Evolutionary conservation across 2,888 invertebrate genomes (phyloP).

Genomic region (Sinohyriopsis cumingii): DNA sequence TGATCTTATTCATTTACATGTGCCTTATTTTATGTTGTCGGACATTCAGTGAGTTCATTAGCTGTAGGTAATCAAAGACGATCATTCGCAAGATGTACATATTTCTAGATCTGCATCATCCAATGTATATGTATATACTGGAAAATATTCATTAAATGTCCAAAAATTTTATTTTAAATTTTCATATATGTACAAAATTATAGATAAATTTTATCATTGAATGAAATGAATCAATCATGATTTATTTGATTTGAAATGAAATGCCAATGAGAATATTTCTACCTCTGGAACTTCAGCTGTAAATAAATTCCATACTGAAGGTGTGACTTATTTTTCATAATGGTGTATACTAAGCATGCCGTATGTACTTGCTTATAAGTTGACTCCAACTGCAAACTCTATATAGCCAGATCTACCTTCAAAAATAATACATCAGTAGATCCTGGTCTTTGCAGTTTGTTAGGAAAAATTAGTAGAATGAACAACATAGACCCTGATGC

Average conservation of each 20-base stretch:
- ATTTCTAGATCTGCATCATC: slow-evolving; percentile 3
- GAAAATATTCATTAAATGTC: neutral
- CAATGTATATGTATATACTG: slow-evolving; percentile 5
- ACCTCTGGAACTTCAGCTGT: slow-evolving; percentile 51
- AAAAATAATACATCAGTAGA: too few relatives aligned
- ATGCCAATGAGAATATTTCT: slow-evolving; percentile 23
- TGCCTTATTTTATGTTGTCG: slow-evolving; percentile 40
- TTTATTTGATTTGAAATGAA: too few relatives aligned
- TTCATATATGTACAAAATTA: slow-evolving; percentile 12
- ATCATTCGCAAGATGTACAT: neutral
- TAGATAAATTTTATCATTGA: neutral
- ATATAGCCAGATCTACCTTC: too few relatives aligned
- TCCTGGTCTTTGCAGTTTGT: too few relatives aligned
- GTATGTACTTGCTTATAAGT: too few relatives aligned
- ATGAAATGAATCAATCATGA: neutral
- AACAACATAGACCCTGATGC: too few relatives aligned
- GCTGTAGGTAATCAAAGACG: slow-evolving; percentile 4
- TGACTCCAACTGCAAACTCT: too few relatives aligned
- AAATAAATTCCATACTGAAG: slow-evolving; percentile 15
- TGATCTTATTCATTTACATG: slow-evolving; percentile 36
- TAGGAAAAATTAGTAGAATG: too few relatives aligned
- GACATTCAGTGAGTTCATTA: slow-evolving; percentile 8
- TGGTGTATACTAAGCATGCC: too few relatives aligned
- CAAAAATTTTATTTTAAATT: neutral
- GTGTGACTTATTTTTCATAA: too few relatives aligned